A percentile compares a stretch with the other conserved stretches of the same genome.
Conservation (phyloP, 2,797 vertebrate genomes). For the Hyperoplus lanceolatus region DNA sequence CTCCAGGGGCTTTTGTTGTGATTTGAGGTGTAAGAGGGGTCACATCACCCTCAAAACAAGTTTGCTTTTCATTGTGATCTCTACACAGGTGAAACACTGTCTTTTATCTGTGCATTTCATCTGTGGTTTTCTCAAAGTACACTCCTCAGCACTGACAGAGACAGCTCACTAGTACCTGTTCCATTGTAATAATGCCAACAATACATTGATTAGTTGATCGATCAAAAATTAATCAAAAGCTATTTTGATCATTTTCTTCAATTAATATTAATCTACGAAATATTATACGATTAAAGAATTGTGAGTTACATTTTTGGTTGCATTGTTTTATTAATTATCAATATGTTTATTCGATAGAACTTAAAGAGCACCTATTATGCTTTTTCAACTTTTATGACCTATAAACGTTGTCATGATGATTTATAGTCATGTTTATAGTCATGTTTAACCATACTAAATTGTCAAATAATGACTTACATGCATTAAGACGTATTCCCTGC, state of each 20-base stretch:
- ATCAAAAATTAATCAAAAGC: not conserved
- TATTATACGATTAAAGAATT: no score
- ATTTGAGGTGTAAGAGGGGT: conserved; percentile 82
- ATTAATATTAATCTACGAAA: no score
- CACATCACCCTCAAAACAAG: conserved; percentile 71
- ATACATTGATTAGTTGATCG: not conserved
- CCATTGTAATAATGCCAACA: not conserved
- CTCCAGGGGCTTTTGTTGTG: conserved; percentile 80
- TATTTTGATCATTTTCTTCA: not conserved
- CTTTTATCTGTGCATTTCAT: conserved; percentile 40
- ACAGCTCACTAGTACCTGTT: not conserved
- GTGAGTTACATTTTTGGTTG: no score
- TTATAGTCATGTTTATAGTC: no score
- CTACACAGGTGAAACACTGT: conserved; percentile 58
- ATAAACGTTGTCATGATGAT: no score
- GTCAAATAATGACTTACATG: no score
- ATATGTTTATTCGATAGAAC: no score
- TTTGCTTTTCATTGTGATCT: conserved; percentile 68
- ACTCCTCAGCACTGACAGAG: conserved; percentile 13
- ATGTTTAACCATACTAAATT: no score
- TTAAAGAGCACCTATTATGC: no score
- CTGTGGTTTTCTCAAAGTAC: conserved; percentile 12
- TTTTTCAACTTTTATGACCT: no score
- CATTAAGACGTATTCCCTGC: no score
- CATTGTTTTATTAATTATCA: no score